phyloP scores from a whole-genome alignment of 1,140 invertebrate genomes.

The Meloidogyne exigua region DNA sequence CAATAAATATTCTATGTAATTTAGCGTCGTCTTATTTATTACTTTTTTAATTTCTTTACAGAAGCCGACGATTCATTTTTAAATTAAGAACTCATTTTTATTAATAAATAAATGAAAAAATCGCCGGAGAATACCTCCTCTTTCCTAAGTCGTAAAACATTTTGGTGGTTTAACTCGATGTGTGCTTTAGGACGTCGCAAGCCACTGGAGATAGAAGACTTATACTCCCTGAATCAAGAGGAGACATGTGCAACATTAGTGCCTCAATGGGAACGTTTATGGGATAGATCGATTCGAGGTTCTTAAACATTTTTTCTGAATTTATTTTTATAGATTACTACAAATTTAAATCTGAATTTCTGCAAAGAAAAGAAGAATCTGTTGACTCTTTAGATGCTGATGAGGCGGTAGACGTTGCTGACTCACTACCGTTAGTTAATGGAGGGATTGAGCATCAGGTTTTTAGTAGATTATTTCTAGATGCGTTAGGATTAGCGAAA shows the following conservation, averaged over 20 bases:
- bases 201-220: conserved; percentile 56
- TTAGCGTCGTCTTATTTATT: too few relatives aligned
- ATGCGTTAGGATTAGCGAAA: too few relatives aligned
- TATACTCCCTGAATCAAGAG: conserved; percentile 53
- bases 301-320: background rate
- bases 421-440: background rate
- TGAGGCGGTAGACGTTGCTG: background rate
- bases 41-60: background rate
- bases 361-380: background rate
- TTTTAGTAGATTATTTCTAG: background rate
- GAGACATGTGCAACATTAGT: conserved; percentile 41
- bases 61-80: background rate
- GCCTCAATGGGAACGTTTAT: conserved; percentile 52
- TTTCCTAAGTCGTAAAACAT: conserved; percentile 54
- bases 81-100: background rate
- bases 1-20: too few relatives aligned
- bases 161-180: conserved; percentile 62
- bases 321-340: background rate
- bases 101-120: conserved; percentile 19
- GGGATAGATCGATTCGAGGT: conserved; percentile 53
- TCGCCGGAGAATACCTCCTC: conserved; percentile 56
- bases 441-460: background rate
- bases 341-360: background rate
- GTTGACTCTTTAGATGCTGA: background rate
- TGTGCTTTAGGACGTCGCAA: conserved; percentile 49